phyloP scores from a whole-genome alignment of 2,797 vertebrate species.

The Triplophysa yarkandensis region DNA sequence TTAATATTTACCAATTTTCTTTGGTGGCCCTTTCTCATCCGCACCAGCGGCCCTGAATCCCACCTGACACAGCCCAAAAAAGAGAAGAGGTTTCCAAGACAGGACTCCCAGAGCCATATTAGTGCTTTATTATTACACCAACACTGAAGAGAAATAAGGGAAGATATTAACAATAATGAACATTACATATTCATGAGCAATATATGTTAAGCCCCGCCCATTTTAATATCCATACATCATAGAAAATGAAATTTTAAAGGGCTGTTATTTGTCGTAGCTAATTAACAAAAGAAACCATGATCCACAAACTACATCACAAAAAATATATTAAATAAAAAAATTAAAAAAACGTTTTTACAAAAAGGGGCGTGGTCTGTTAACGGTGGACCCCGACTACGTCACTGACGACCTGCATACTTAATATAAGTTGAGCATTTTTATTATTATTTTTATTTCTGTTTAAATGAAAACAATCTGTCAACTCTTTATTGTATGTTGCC shows the following conservation, averaged over 20 bases:
- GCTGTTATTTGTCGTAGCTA: too few relatives aligned
- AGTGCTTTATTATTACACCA: constrained; percentile 31
- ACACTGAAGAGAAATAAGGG: not conserved
- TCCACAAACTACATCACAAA: too few relatives aligned
- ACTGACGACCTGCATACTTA: too few relatives aligned
- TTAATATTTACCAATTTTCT: constrained; percentile 70
- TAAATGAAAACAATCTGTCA: too few relatives aligned
- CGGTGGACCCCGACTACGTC: too few relatives aligned
- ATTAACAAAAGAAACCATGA: too few relatives aligned
- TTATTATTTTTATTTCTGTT: too few relatives aligned
- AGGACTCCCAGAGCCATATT: constrained; percentile 64
- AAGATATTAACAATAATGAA: not conserved
- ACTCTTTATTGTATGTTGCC: too few relatives aligned
- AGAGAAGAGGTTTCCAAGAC: constrained; percentile 65
- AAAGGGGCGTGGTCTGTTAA: too few relatives aligned
- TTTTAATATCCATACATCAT: not conserved
- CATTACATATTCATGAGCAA: not conserved
- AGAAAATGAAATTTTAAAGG: not conserved
- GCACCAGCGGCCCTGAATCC: constrained; percentile 67
- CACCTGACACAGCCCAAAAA: constrained; percentile 70
- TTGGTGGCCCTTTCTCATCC: constrained; percentile 66
- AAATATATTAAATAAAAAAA: too few relatives aligned
- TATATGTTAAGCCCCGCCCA: not conserved
- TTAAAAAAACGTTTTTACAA: too few relatives aligned
- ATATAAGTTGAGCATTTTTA: too few relatives aligned